Evolutionary conservation across 2,888 invertebrate genomes (phyloP), one percentile per base, ranked within the genome.

Genomic region (Glaucopsyche alexis): DNA sequence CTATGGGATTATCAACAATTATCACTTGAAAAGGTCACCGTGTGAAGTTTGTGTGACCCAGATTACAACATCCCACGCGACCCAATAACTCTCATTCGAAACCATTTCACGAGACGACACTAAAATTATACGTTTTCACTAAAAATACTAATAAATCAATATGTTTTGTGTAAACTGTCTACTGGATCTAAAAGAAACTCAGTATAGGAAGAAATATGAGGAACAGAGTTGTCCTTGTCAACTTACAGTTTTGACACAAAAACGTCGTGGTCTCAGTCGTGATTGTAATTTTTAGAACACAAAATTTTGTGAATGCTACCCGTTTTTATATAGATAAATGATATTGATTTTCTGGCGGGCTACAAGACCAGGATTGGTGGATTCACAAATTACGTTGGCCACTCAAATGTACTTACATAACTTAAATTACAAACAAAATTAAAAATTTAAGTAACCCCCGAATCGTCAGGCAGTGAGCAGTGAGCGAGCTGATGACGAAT

Each of bases 21-120:
- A 69, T 45, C 16, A 45, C 45, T 7, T 2, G 19, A 7, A 69
- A 69, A 69, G 69, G 69, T 69, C 49, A 69, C 69, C 13, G 19
- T 29, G 67, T 60, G 45, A 45, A 19, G 69, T 9, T 47, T 29
- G 69, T 69, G 47, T 49, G 69, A 69, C 69, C 69, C 69, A 69
- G 69, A 69, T 69, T 69, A 49, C 69, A 19, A 69, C 69, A 69
- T 49, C 69, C 69, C 69, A 69, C 69, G 69, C 67, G 29, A 19
- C 69, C 49, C 69, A 69, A 69, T 69, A 29, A 45, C 45, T 67
- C 69, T 9, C 45, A 47, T 14, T 69, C 47, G 29, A 14, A 49
- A 45, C 13, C 69, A 69, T 47, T 47, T 69, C 29, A 69, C 45
- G 29, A 29, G n/a, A 45, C 19, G 49, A 38, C 69, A 69, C 19